Evolutionary conservation across 2,797 vertebrate species (phyloP).

Genomic region (Alca torda): DNA sequence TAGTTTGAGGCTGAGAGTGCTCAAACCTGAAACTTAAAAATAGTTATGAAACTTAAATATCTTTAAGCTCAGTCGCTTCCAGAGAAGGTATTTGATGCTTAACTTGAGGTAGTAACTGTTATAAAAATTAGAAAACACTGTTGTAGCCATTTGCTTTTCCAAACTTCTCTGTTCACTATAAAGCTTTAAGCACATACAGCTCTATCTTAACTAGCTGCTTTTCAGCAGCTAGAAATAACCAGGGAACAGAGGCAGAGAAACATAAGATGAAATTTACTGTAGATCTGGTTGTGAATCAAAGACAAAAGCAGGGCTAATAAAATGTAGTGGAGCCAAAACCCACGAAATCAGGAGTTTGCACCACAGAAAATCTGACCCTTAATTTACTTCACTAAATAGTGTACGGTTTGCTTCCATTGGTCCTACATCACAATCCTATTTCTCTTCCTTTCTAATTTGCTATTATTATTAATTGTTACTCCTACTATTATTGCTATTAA

Average conservation of each 20-base stretch:
- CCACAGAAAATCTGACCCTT: background rate
- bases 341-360: background rate
- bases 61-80: background rate
- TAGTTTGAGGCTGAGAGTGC: background rate
- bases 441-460: background rate
- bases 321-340: background rate
- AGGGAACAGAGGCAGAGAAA: background rate
- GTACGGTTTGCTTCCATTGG: background rate
- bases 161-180: background rate
- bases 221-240: background rate
- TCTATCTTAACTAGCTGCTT: background rate
- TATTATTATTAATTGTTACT: background rate
- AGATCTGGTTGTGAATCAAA: background rate
- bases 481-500: background rate
- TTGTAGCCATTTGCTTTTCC: background rate
- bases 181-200: background rate
- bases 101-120: background rate
- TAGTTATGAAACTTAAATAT: background rate
- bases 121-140: background rate
- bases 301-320: background rate
- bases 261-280: background rate
- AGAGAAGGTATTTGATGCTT: background rate
- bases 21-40: background rate
- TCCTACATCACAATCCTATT: background rate
- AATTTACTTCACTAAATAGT: background rate